Conservation (phyloP, 1,140 invertebrate species). For the Homalodisca vitripennis region DNA sequence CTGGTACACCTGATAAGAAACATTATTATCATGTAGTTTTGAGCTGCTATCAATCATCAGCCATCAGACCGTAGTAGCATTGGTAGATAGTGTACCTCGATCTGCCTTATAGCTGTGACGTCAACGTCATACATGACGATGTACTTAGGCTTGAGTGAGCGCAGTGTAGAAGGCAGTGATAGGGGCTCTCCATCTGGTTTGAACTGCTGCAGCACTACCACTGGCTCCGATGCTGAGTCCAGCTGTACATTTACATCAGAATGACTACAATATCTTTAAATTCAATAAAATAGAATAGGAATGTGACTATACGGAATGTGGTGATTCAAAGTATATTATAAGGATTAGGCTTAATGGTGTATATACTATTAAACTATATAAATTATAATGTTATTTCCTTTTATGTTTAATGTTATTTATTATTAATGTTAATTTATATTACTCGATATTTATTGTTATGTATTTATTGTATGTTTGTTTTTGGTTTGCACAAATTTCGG, state of each 20-base stretch:
- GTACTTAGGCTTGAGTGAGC: slow-evolving; percentile 71
- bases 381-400: too few species aligned
- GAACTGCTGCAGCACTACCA: slow-evolving; percentile 73
- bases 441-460: too few species aligned
- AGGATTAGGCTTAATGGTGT: too few species aligned
- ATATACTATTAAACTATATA: too few species aligned
- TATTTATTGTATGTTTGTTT: too few species aligned
- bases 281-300: not conserved
- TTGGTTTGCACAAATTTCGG: too few species aligned
- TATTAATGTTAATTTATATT: too few species aligned
- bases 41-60: slow-evolving; percentile 1
- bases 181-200: slow-evolving; percentile 69
- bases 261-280: not conserved
- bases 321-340: too few species aligned
- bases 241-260: slow-evolving; percentile 1
- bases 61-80: too few species aligned
- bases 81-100: slow-evolving; percentile 71
- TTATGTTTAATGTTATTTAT: too few species aligned
- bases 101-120: slow-evolving; percentile 80
- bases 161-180: slow-evolving; percentile 63
- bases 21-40: not conserved
- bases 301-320: too few species aligned
- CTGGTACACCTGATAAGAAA: slow-evolving; percentile 63
- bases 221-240: slow-evolving; percentile 48
- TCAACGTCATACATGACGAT: slow-evolving; percentile 91